phyloP scores from a whole-genome alignment of 2,888 invertebrate genomes.

The Eupeodes luniger region DNA sequence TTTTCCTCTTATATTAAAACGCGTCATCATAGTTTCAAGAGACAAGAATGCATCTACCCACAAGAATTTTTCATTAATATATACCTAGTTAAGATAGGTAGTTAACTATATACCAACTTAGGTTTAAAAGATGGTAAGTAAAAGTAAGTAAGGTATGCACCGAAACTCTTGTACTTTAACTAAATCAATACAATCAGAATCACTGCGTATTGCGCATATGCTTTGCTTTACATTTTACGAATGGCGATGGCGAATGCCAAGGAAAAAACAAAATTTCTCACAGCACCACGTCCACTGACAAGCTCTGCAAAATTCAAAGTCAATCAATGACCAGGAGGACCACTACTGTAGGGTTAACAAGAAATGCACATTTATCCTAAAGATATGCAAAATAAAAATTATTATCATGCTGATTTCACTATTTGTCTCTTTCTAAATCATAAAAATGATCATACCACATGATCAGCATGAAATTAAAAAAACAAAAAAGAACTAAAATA shows the following conservation, averaged over 20 bases:
- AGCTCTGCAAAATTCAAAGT: conserved; percentile 2
- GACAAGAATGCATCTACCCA: too few relatives aligned
- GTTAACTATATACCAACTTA: too few relatives aligned
- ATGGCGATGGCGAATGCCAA: not conserved
- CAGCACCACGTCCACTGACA: not conserved
- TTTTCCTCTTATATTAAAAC: too few relatives aligned
- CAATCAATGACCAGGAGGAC: conserved; percentile 24
- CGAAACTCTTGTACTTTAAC: not conserved
- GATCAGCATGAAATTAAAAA: not conserved
- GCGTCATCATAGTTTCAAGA: too few relatives aligned
- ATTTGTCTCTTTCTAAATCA: too few relatives aligned
- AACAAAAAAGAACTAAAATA: too few relatives aligned
- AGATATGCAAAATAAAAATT: not conserved
- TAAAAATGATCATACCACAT: not conserved
- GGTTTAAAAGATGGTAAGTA: not conserved
- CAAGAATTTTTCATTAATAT: too few relatives aligned
- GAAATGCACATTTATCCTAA: conserved; percentile 7
- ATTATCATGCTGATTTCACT: too few relatives aligned
- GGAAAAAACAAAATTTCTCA: not conserved
- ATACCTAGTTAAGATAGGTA: too few relatives aligned
- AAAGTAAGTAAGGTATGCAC: too few relatives aligned
- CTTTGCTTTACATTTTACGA: not conserved
- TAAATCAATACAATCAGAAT: conserved; percentile 32
- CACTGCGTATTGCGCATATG: conserved; percentile 46
- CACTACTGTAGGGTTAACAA: conserved; percentile 42